Percentiles rank a stretch among this genome's conserved stretches.
Conservation (phyloP, 1,140 invertebrate species). For the Drosophila sulfurigaster region DNA sequence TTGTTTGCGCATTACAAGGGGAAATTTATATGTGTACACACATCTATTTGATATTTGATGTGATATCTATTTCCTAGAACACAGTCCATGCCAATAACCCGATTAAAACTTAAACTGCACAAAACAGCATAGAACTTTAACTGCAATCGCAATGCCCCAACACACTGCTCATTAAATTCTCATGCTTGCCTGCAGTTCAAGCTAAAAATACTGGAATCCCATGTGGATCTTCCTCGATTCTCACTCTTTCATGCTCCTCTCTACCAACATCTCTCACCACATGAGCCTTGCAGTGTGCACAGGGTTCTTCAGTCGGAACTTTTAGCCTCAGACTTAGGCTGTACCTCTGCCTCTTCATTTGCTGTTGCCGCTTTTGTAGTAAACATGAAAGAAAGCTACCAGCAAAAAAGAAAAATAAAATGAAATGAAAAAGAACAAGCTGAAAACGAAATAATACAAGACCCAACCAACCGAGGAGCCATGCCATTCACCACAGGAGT, state of each 20-base stretch:
- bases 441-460: slow-evolving; percentile 8
- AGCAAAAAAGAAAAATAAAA: slow-evolving; percentile 3
- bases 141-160: slow-evolving; percentile 18
- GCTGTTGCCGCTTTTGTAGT: slow-evolving; percentile 43
- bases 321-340: neutral
- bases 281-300: slow-evolving; percentile 14
- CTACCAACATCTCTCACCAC: neutral
- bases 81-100: slow-evolving; percentile 20
- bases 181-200: slow-evolving; percentile 42
- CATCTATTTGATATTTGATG: too few relatives aligned
- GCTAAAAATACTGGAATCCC: slow-evolving; percentile 25
- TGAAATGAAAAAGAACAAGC: slow-evolving; percentile 6
- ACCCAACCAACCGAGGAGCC: slow-evolving; percentile 16
- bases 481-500: slow-evolving; percentile 26
- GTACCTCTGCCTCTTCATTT: slow-evolving; percentile 35
- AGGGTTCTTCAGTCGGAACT: slow-evolving; percentile 30
- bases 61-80: neutral
- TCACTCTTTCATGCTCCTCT: neutral
- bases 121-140: slow-evolving; percentile 5
- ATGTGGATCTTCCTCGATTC: slow-evolving; percentile 1
- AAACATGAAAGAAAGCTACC: slow-evolving; percentile 46
- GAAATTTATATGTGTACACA: too few relatives aligned
- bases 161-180: slow-evolving; percentile 50
- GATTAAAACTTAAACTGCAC: slow-evolving; percentile 30
- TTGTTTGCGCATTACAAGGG: slow-evolving; percentile 4